A percentile compares a stretch with the other conserved stretches of the same genome.
phyloP scores from a whole-genome alignment of 2,113 vertebrate species.

The Dendrocopos noguchii region DNA sequence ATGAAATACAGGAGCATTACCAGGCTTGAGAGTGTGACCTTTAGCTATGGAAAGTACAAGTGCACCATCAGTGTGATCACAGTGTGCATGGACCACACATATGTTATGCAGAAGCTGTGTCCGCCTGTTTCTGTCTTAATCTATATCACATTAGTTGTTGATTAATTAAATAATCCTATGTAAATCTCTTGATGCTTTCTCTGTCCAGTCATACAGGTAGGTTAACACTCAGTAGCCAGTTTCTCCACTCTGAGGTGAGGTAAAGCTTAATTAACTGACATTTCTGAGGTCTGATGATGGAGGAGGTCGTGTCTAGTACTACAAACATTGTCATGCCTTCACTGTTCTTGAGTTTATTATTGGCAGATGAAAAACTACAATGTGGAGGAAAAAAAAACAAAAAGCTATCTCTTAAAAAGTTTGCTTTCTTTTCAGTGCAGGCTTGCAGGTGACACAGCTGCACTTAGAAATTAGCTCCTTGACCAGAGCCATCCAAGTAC shows the following conservation, averaged over 20 bases:
- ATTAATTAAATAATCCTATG: too few species aligned
- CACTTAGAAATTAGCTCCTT: background rate
- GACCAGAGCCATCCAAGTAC: background rate
- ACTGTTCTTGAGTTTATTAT: background rate
- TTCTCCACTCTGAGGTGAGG: background rate
- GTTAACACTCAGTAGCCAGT: background rate
- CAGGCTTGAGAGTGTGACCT: too few species aligned
- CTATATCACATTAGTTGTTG: too few species aligned
- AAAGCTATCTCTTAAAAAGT: background rate
- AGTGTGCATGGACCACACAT: too few species aligned
- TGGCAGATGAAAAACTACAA: background rate
- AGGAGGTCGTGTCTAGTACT: background rate
- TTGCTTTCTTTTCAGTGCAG: background rate
- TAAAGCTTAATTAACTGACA: background rate
- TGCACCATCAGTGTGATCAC: too few species aligned
- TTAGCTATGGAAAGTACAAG: too few species aligned
- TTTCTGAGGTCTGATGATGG: background rate
- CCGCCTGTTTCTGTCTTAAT: too few species aligned
- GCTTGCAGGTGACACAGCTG: background rate
- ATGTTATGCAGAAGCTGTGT: too few species aligned
- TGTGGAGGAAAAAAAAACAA: rapidly evolving
- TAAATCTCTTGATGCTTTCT: background rate
- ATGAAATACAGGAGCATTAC: too few species aligned
- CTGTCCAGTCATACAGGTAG: too few species aligned
- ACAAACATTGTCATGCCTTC: background rate